Base-by-base conservation (phyloP, 2,113 vertebrate species). In the Donacobius atricapilla region DNA sequence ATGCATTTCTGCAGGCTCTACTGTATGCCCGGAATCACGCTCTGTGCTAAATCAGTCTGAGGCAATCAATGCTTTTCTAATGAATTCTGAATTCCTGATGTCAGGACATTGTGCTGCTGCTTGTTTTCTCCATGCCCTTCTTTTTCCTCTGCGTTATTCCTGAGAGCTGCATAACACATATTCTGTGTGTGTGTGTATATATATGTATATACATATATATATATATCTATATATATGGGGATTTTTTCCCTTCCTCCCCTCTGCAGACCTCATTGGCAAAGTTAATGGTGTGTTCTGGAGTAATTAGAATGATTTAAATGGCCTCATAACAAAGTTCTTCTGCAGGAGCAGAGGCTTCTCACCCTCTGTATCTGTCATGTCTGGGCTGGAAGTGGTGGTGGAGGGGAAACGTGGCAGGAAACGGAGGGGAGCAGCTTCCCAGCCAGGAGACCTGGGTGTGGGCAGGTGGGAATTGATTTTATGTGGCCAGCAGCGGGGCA, bases 61-160 rank as follows among this genome's bases (percentile, higher is more conserved):
- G 87, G 98, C 98, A 98, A 98, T 98, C 97, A 98, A 96, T 97
- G 97, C 79, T 97, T 98, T 98, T 91, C 97, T 98, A 98, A 98
- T 98, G 98, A 98, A 98, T 96, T 97, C 96, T 97, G 97, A 97
- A 98, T 98, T 97, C 97, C 97, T 97, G 97, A 97, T 96, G 96
- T 94, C 90, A 96, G 97, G 97, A 96, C 96, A 63, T 90, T 85
- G 80, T 90, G 51, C 47, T 82, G 88, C 92, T 97, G 92, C 96
- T 96, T 97, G 83, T 97, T 97, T 97, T 92, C 84, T 88, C 86
- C 63, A 86, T 96, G 96, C 94, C 97, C 96, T 97, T 94, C 96
- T 90, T 76, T 84, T 75, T 75, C 94, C 77, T 93, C 84, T 28
- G 51, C 2, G 10, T 83, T 90, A 28, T 51, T 83, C 79, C 96